phyloP scores from a whole-genome alignment of 2,113 vertebrate species.

The Gymnorhina tibicen region DNA sequence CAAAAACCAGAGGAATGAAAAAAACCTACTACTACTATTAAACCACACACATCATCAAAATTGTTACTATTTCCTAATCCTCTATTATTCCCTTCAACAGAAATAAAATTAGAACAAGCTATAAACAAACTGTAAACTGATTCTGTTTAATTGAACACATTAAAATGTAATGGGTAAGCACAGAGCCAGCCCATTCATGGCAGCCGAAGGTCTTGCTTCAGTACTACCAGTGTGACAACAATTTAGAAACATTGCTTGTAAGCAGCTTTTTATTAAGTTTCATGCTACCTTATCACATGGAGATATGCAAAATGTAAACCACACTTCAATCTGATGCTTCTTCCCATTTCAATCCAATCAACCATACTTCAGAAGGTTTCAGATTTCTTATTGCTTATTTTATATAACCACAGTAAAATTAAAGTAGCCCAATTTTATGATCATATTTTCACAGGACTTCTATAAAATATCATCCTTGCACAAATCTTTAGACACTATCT shows the following conservation, averaged over 20 bases:
- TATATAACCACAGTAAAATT: not conserved
- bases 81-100: not conserved
- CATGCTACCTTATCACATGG: fast-evolving
- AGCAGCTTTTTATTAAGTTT: not conserved
- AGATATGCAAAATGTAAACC: not conserved
- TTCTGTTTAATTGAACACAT: not conserved
- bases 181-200: not conserved
- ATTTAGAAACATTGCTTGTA: not conserved
- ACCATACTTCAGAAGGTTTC: not conserved
- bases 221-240: not conserved
- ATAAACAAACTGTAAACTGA: constrained; percentile 32
- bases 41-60: not conserved
- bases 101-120: constrained; percentile 19
- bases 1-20: not conserved
- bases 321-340: not conserved
- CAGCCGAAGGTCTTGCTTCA: not conserved
- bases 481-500: constrained; percentile 10
- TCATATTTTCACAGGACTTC: not conserved
- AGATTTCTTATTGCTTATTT: not conserved
- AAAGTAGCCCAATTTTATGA: not conserved
- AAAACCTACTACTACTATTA: not conserved
- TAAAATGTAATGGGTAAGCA: not conserved
- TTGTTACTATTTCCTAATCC: not conserved
- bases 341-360: not conserved
- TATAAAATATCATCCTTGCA: not conserved